phyloP scores from a whole-genome alignment of 2,888 invertebrate genomes.

The Alloplasta piceator region DNA sequence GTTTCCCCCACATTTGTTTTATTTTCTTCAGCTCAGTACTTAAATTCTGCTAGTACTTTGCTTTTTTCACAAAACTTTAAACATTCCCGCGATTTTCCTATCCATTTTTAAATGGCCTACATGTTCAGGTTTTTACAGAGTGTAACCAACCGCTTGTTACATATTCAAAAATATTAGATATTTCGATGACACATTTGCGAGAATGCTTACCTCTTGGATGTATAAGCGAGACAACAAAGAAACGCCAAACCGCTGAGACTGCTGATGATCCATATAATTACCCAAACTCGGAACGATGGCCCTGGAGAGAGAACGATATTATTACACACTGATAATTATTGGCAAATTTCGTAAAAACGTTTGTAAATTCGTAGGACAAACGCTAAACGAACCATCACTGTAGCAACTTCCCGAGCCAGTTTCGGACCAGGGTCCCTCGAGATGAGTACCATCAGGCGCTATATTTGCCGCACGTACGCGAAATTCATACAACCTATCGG shows the following conservation, averaged over 20 bases:
- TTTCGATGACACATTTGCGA: not conserved
- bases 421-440: slow-evolving; percentile 83
- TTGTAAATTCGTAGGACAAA: not conserved
- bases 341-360: not conserved
- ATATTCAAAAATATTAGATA: not conserved
- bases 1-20: no score
- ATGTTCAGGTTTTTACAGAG: no score
- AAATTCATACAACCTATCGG: slow-evolving; percentile 77
- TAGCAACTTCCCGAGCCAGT: slow-evolving; percentile 82
- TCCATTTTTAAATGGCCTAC: no score
- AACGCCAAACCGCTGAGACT: slow-evolving; percentile 71
- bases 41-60: no score
- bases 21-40: no score
- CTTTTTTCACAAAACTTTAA: no score
- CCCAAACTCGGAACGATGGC: slow-evolving; percentile 73
- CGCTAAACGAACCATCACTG: slow-evolving; percentile 75
- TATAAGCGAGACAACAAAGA: slow-evolving; percentile 74
- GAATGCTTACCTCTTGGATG: slow-evolving; percentile 76
- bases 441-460: slow-evolving; percentile 72
- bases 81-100: no score
- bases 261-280: slow-evolving; percentile 78
- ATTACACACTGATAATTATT: not conserved
- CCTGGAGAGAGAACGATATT: slow-evolving; percentile 67
- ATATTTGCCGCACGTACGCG: slow-evolving; percentile 82
- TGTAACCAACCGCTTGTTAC: no score